Evolutionary conservation across 2,113 vertebrate genomes (phyloP), one percentile per base, ranked within the genome.

Genomic region (Lethenteron reissneri): DNA sequence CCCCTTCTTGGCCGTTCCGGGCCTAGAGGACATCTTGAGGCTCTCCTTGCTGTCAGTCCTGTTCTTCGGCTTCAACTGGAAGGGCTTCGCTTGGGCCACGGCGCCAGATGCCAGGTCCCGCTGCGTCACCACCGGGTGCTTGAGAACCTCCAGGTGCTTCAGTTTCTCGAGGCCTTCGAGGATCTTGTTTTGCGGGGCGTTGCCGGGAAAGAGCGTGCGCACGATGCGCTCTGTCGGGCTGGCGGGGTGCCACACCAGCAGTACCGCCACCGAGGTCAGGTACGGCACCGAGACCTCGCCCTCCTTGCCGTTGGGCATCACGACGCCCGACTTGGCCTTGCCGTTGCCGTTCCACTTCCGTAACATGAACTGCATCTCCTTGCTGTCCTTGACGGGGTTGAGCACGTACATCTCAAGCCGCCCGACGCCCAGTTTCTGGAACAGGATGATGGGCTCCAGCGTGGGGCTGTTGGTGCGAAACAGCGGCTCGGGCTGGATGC

Each of bases 41-140:
- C 92, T 97, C 79, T 97, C 94, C 73, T 88, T 95, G 81, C 92
- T 97, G 75, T 95, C 92, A 9, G 90, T 84, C 75, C 92, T 86
- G 71, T 90, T 88, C 77, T 87, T 89, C 59, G 94, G 87, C 81
- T 94, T 96, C 8, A 86, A 88, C 76, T 92, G 90, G 76, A 94
- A 96, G 73, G 82, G 86, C 21, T 86, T 83, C 0, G 56, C 25
- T 71, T 86, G 85, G 58, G 85, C 79, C 2, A 3, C 68, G 41
- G 83, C 77, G 57, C 89, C 87, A 56, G 87, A 80, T 62, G 84
- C 83, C 71, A 92, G 81, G 60, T 94, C 91, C 80, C 90, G 95
- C 77, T 95, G 94, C 10, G 91, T 96, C 56, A 87, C 94, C 72
- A 95, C 86, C 8, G 92, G 94, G 73, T 92, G 92, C 70, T 87